Percentiles rank a stretch among this genome's conserved stretches.
phyloP scores from a whole-genome alignment of 1,140 invertebrate species.

The Formica exsecta region DNA sequence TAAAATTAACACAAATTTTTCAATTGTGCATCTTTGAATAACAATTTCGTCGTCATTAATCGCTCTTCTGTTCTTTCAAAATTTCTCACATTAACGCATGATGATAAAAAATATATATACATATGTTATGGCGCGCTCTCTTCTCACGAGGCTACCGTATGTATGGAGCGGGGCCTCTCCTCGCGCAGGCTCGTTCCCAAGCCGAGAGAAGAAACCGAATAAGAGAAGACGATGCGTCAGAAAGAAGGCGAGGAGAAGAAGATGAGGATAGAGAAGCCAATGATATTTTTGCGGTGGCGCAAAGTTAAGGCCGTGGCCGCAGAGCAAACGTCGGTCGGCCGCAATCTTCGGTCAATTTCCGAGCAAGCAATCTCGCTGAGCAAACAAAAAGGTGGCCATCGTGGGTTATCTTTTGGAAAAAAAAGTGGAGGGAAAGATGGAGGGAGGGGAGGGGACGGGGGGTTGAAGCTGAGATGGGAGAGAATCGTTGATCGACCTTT shows the following conservation, averaged over 20 bases:
- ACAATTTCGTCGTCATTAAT: slow-evolving; percentile 51
- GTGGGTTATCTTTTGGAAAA: slow-evolving; percentile 75
- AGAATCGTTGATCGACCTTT: slow-evolving; percentile 76
- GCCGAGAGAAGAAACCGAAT: slow-evolving; percentile 59
- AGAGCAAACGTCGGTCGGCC: slow-evolving; percentile 81
- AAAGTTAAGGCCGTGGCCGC: slow-evolving; percentile 79
- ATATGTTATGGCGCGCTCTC: slow-evolving; percentile 19
- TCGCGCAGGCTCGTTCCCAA: slow-evolving; percentile 39
- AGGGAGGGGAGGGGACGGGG: slow-evolving; percentile 24
- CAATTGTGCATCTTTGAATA: slow-evolving; percentile 15
- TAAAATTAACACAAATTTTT: too few species aligned
- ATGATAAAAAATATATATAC: neutral
- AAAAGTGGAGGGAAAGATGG: slow-evolving; percentile 30
- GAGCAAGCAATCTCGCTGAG: slow-evolving; percentile 78
- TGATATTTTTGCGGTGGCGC: slow-evolving; percentile 81
- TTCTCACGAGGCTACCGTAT: slow-evolving; percentile 45
- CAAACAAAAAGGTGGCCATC: slow-evolving; percentile 80
- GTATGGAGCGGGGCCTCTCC: neutral
- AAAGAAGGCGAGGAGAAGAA: slow-evolving; percentile 52
- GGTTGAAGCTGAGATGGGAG: slow-evolving; percentile 27
- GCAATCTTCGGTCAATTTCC: slow-evolving; percentile 84
- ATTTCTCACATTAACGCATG: slow-evolving; percentile 29
- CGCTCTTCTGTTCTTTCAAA: slow-evolving; percentile 13
- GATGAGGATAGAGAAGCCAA: slow-evolving; percentile 69
- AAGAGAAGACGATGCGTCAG: slow-evolving; percentile 48